Percentiles rank a stretch among this genome's conserved stretches.
phyloP scores from a whole-genome alignment of 2,113 vertebrate genomes.

The Varanus komodoensis region DNA sequence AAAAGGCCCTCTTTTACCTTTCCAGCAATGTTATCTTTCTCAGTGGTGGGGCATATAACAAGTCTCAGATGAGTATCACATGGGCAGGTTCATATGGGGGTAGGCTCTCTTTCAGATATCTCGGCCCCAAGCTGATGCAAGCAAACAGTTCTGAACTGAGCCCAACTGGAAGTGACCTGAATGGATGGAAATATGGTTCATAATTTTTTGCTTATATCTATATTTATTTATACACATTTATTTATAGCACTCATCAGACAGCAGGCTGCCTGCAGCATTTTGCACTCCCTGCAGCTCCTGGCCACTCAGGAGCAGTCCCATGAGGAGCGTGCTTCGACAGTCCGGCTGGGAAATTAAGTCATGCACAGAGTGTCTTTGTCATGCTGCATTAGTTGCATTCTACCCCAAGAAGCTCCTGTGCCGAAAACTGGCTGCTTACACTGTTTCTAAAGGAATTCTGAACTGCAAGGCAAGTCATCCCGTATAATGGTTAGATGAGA shows the following conservation, averaged over 20 bases:
- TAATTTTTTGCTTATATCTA: no score
- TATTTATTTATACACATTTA: no score
- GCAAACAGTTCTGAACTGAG: no score
- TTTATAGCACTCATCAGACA: background rate
- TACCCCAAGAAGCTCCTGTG: background rate
- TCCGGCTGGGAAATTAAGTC: background rate
- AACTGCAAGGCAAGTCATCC: background rate
- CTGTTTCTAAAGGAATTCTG: background rate
- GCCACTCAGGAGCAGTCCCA: background rate
- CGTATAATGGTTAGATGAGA: background rate
- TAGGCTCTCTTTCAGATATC: no score
- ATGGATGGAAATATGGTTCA: no score
- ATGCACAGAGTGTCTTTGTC: background rate
- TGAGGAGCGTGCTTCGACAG: background rate
- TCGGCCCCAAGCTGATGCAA: no score
- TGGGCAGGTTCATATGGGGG: no score
- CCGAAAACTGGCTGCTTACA: background rate
- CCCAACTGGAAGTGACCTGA: no score
- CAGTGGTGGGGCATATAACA: no score
- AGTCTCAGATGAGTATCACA: no score
- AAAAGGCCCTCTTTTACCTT: no score
- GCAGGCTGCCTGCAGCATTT: background rate
- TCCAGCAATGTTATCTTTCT: no score
- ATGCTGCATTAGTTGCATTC: background rate
- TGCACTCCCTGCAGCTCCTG: background rate